A percentile compares a stretch with the other conserved stretches of the same genome.
phyloP scores from a whole-genome alignment of 2,888 invertebrate genomes.

The Nymphalis polychloros region DNA sequence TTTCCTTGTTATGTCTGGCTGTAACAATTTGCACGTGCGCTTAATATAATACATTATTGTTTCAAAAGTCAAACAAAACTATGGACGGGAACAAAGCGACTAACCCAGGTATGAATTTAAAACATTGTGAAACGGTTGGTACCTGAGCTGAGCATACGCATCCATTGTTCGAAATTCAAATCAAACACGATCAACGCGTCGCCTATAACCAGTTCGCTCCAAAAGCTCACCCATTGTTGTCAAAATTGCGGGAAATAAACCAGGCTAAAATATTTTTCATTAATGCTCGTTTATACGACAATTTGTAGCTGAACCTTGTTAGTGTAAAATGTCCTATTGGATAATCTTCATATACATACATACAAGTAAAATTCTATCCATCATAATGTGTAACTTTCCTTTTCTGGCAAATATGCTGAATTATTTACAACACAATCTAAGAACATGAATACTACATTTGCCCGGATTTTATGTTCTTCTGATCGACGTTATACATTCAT shows the following conservation, averaged over 20 bases:
- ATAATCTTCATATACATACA: too few species aligned
- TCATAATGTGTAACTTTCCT: too few species aligned
- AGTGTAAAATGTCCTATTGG: too few species aligned
- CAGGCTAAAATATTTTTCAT: constrained; percentile 4
- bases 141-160: constrained; percentile 23
- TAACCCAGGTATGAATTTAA: constrained; percentile 51
- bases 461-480: too few species aligned
- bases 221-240: neutral
- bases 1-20: constrained; percentile 40
- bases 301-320: too few species aligned
- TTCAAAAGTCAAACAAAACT: constrained; percentile 34
- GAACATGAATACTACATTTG: too few species aligned
- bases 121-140: constrained; percentile 47
- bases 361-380: too few species aligned
- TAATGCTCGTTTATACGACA: neutral
- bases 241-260: neutral
- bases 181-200: constrained; percentile 2
- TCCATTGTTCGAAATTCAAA: constrained; percentile 24
- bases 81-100: constrained; percentile 58
- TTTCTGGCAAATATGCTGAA: too few species aligned
- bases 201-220: constrained; percentile 1
- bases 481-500: too few species aligned
- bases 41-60: constrained; percentile 39
- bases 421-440: too few species aligned
- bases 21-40: constrained; percentile 35